Evolutionary conservation across 2,797 vertebrate genomes (phyloP).

Genomic region (Sebastes hopkinsi): DNA sequence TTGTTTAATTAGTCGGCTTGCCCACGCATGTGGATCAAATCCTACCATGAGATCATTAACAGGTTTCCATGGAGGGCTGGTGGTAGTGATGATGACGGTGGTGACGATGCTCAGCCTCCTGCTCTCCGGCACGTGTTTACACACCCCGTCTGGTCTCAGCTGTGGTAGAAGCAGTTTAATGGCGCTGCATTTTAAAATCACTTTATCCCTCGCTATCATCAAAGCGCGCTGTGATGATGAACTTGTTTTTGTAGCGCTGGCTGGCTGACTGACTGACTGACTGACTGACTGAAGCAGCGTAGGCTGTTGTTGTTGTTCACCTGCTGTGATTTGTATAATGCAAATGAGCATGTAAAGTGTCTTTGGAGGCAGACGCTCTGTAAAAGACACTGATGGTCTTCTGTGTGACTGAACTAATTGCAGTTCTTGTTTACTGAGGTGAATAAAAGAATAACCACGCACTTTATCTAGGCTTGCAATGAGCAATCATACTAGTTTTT

Average conservation of each 20-base stretch:
- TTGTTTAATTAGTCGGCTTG: slow-evolving; percentile 70
- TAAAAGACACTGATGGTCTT: neutral
- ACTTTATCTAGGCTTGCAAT: neutral
- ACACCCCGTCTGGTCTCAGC: slow-evolving; percentile 43
- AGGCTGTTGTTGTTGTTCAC: slow-evolving; percentile 7
- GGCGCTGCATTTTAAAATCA: slow-evolving; percentile 19
- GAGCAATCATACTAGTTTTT: neutral
- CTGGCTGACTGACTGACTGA: neutral
- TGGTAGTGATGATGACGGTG: neutral
- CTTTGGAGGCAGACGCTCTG: neutral
- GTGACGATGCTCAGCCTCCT: slow-evolving; percentile 2
- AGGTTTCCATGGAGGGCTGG: slow-evolving; percentile 65
- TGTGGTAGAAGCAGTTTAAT: slow-evolving; percentile 30
- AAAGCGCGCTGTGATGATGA: neutral
- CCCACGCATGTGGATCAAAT: slow-evolving; percentile 54
- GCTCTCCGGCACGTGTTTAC: slow-evolving; percentile 33
- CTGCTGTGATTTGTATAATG: slow-evolving; percentile 42
- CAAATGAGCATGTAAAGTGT: slow-evolving; percentile 52
- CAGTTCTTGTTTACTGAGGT: neutral
- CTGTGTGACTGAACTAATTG: neutral
- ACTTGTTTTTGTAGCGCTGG: slow-evolving; percentile 5
- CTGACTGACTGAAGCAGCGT: neutral
- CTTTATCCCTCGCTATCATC: neutral
- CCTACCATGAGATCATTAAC: slow-evolving; percentile 66
- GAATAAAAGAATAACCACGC: neutral